Conservation (phyloP, 2,113 vertebrate genomes). For the Equus przewalskii region DNA sequence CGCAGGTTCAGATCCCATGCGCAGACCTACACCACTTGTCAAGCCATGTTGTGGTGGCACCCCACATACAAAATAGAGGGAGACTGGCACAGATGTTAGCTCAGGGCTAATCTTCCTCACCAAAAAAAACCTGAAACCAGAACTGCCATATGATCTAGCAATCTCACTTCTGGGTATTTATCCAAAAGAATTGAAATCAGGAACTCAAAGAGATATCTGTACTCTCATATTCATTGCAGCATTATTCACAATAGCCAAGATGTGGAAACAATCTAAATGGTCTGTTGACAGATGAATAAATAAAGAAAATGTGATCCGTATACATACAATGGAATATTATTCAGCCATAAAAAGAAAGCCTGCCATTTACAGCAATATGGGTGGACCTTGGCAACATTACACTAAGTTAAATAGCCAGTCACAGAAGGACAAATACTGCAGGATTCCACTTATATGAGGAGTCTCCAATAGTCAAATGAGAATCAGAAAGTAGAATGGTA, state of each 20-base stretch:
- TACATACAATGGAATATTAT: background rate
- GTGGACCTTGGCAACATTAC: too few species aligned
- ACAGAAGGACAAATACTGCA: background rate
- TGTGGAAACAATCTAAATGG: background rate
- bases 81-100: too few species aligned
- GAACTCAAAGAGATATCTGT: background rate
- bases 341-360: background rate
- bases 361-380: background rate
- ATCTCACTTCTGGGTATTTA: background rate
- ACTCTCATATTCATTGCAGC: background rate
- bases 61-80: too few species aligned
- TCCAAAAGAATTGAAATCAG: background rate
- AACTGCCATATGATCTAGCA: background rate
- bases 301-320: background rate
- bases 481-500: background rate
- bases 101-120: too few species aligned
- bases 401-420: too few species aligned
- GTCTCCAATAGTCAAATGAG: background rate
- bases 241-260: background rate
- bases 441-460: background rate
- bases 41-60: too few species aligned
- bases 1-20: too few species aligned
- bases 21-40: too few species aligned
- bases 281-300: background rate
- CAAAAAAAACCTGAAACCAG: background rate